Base-by-base conservation (phyloP, 1,140 invertebrate genomes). In the Drosophila kanapiae region DNA sequence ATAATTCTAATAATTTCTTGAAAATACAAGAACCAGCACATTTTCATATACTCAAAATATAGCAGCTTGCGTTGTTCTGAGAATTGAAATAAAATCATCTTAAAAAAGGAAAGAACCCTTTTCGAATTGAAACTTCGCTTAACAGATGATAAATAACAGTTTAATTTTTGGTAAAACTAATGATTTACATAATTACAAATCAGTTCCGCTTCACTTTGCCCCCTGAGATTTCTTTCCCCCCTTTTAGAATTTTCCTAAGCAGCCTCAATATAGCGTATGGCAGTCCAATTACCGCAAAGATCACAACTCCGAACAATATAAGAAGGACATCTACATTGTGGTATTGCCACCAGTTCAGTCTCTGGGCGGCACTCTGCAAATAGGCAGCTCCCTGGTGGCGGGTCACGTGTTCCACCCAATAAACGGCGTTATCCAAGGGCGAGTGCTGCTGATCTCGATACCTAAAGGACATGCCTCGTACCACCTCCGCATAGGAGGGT, bases 371-470 rank as follows among this genome's bases (percentile, higher is more conserved):
- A 71, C 82, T 84, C 37, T 84, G 68, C 23, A 86, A 49, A 35
- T 86, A 84, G 35, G 71, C 60, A 6, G 93, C 93, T 51, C 94
- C 93, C 2, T 94, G 93, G 91, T 96, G 95, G 6, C 95, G 93
- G 3, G 94, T 93, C 2, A 96, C 94, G 72, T 96, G 94, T 80
- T 97, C 96, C 3, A 94, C 93, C 95, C 96, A 96, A 88, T 94
- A 96, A 0, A 95, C 93, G 0, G 95, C 95, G 2, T 94, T 95
- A 23, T 96, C 94, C 67, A 96, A 51, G 0, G 96, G 95, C 2
- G 90, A 85, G 3, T 93, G 74, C n/a, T 94, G 94, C 51, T 95
- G 94, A 92, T 97, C 96, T 16, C 93, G 92, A 91, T 95, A 96
- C 23, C 95, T 93, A 51, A 86, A 91, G 9, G 95, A 95, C 13